Evolutionary conservation across 2,888 invertebrate genomes (phyloP).

Genomic region (Erannis defoliaria): DNA sequence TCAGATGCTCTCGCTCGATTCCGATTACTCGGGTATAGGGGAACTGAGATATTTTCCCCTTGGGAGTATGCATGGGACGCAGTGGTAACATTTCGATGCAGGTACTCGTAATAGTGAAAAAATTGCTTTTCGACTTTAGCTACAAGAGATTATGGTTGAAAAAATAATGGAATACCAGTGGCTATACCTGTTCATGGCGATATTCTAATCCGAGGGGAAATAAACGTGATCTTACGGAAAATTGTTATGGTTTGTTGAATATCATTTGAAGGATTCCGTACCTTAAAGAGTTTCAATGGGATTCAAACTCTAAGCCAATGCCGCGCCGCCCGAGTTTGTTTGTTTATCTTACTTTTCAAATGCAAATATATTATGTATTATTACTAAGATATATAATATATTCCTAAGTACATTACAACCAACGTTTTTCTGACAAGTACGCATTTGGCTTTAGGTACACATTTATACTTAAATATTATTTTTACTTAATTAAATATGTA

Average conservation of each 20-base stretch:
- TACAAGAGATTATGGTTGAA: slow-evolving; percentile 11
- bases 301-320: no score
- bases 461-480: no score
- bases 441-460: no score
- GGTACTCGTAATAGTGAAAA: neutral
- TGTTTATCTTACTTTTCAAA: no score
- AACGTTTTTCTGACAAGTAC: no score
- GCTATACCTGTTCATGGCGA: neutral
- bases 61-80: slow-evolving; percentile 54
- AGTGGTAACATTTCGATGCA: slow-evolving; percentile 4
- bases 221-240: slow-evolving; percentile 4
- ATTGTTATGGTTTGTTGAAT: slow-evolving; percentile 11
- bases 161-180: neutral
- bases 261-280: neutral
- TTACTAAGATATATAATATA: no score
- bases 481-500: no score
- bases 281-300: no score
- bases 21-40: slow-evolving; percentile 62
- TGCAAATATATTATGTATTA: no score
- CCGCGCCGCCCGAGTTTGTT: no score
- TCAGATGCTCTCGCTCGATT: slow-evolving; percentile 57
- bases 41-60: slow-evolving; percentile 66
- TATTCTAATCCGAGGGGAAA: slow-evolving; percentile 4
- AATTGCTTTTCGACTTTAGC: slow-evolving; percentile 13
- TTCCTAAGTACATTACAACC: no score